These are phyloP conservation scores for Montipora capricornis DNA, from an alignment of 64 coral and sea anemone species.

Conservation along the genomic window DNA sequence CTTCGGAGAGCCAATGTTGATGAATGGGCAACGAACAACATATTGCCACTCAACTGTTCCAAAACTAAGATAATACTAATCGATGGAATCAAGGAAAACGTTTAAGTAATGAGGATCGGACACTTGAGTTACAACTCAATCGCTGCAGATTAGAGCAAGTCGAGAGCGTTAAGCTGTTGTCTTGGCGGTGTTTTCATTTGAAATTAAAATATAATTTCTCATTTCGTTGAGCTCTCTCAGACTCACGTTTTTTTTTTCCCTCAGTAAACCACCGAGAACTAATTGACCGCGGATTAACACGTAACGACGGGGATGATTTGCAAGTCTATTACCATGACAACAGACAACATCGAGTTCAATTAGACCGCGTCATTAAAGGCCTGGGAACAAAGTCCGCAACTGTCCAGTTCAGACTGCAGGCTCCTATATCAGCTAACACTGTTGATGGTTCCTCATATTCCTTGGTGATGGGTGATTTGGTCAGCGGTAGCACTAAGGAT, in stretches of 20 bases:
- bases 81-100: too few species aligned
- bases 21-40: too few species aligned
- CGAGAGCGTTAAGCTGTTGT: too few species aligned
- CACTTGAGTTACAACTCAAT: too few species aligned
- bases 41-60: too few species aligned
- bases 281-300: neutral
- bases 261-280: conserved; percentile 6
- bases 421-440: conserved; percentile 6
- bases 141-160: too few species aligned
- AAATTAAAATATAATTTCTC: neutral
- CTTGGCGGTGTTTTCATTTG: too few species aligned
- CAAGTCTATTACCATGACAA: conserved; percentile 29
- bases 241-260: neutral
- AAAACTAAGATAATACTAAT: too few species aligned
- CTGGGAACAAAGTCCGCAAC: conserved; percentile 30
- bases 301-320: neutral
- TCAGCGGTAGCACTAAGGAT: conserved; percentile 23
- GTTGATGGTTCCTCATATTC: conserved; percentile 16
- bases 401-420: conserved; percentile 50
- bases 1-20: too few species aligned
- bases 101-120: too few species aligned
- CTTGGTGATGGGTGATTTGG: conserved; percentile 42
- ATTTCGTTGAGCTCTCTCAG: neutral
- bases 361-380: conserved; percentile 46
- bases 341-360: neutral